Evolutionary conservation across 2,797 vertebrate species (phyloP).

Genomic region (Peromyscus eremicus): DNA sequence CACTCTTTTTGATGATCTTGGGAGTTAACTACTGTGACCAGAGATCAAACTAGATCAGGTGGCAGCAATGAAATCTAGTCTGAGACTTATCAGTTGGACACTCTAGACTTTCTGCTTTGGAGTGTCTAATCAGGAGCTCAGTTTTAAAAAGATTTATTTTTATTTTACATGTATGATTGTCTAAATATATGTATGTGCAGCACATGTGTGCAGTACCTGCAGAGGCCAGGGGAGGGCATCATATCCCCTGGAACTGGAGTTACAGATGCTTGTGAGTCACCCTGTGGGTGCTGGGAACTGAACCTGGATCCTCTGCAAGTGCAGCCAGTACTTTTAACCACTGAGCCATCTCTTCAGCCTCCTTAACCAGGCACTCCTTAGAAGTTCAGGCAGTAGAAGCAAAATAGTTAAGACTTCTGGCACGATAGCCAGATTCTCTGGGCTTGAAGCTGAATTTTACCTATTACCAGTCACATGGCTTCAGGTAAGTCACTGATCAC

Average conservation of each 20-base stretch:
- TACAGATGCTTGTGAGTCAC: background rate
- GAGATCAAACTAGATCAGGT: background rate
- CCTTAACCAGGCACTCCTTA: background rate
- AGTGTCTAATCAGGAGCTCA: background rate
- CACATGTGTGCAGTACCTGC: background rate
- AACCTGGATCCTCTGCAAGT: background rate
- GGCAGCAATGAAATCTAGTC: conserved; percentile 20
- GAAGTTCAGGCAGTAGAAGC: background rate
- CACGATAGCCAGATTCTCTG: background rate
- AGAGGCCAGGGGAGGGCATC: background rate
- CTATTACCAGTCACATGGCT: background rate
- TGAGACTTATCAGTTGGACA: background rate
- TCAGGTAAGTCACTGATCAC: background rate
- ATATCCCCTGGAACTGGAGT: background rate
- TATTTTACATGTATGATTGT: background rate
- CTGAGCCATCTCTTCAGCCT: background rate
- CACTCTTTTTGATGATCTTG: conserved; percentile 7
- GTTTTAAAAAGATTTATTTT: background rate
- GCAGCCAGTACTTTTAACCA: background rate
- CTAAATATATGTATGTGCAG: background rate
- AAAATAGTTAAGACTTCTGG: background rate
- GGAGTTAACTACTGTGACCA: background rate
- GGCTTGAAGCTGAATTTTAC: conserved; percentile 11
- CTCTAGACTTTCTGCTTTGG: conserved; percentile 17
- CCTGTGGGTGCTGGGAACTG: background rate